A percentile compares a stretch with the other conserved stretches of the same genome.
Evolutionary conservation across 2,113 vertebrate species (phyloP).

Genomic region (Psephotus haematonotus): DNA sequence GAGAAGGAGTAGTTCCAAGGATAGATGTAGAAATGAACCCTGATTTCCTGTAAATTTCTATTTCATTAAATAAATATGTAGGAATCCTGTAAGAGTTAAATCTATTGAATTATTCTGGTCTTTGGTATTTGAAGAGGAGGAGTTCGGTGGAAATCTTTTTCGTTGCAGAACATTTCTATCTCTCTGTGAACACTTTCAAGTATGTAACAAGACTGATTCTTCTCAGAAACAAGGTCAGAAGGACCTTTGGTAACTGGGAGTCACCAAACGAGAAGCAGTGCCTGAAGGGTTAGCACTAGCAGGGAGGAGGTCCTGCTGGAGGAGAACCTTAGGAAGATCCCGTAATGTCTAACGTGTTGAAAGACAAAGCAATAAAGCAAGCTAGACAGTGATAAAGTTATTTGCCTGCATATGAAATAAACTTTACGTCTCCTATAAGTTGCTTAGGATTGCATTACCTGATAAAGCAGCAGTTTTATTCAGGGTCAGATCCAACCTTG

Average conservation of each 20-base stretch:
- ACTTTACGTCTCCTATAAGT: neutral
- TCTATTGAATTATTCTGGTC: neutral
- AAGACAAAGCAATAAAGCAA: conserved; percentile 11
- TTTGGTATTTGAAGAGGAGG: neutral
- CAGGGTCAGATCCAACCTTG: neutral
- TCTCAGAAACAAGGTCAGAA: neutral
- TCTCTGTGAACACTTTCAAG: neutral
- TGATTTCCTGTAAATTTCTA: neutral
- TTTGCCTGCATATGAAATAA: conserved; percentile 31
- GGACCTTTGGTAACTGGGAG: neutral
- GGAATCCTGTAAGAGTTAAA: neutral
- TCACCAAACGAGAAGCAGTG: neutral
- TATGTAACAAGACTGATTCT: neutral
- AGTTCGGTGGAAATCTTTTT: neutral
- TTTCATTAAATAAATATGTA: neutral
- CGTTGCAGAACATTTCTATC: neutral
- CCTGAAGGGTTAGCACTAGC: neutral
- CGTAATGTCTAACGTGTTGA: neutral
- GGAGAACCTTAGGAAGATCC: neutral
- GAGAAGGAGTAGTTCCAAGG: neutral
- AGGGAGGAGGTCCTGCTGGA: neutral
- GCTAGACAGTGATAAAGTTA: neutral
- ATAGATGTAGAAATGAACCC: neutral
- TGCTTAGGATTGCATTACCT: neutral
- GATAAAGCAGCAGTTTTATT: neutral